Base-by-base conservation (phyloP, 2,797 vertebrate species). In the Myiothlypis chrysogaster region DNA sequence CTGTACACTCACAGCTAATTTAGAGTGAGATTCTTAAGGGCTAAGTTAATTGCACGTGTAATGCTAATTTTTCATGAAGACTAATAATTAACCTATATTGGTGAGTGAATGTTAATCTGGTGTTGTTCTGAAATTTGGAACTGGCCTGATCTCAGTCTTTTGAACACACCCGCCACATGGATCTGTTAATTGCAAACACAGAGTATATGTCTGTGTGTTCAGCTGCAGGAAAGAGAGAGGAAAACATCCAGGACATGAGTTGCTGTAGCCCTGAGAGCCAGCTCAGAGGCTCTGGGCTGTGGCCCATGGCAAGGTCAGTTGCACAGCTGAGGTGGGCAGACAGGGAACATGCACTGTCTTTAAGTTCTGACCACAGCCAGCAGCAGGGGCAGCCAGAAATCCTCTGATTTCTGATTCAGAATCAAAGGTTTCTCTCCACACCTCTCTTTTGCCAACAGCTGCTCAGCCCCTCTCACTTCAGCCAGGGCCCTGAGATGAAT, bases 371-470 rank as follows among this genome's bases (percentile, higher is more conserved):
- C 73, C 83, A 77, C 44, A 80, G 88, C 73, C 83, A 80, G 64
- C 71, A 95, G 95, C 82, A 83, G 84, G 61, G 77, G 20, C 90
- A 70, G 83, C 71, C 78, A 86, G 43, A 86, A 93, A 23, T 21
- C 89, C 75, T 73, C 72, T 57, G n/a, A 49, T 41, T 91, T 47
- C 75, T 92, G 83, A 64, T 60, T 64, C 27, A 39, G 49, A 71
- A 87, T 91, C 94, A 90, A 82, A 95, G 89, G 46, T 53, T 95
- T 93, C 75, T 80, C 81, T 75, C 78, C 22, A 14, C 14, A 9
- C 15, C 75, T 68, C 75, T 75, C 1, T 68, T 89, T 75, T 70
- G 66, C 88, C 81, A 92, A 27, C 81, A 87, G 90, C 90, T 84
- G 92, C 72, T 87, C 60, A 95, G 49, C 71, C 78, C 35, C 78